Evolutionary conservation across 1,140 invertebrate species (phyloP).

Genomic region (Bradynema listronoti): DNA sequence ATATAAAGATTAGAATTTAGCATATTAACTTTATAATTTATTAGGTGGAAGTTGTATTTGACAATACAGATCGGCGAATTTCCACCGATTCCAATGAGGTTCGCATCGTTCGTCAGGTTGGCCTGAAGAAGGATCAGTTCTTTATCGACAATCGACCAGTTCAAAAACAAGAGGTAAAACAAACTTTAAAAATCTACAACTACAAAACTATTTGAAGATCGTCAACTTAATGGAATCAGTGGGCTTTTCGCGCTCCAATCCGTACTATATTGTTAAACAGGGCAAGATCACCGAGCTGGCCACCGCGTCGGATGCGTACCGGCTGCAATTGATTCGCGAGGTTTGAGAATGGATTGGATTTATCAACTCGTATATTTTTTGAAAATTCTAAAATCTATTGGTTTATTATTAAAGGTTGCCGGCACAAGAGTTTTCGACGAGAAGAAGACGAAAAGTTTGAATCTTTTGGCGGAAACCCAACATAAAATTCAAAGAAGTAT

Average conservation of each 20-base stretch:
- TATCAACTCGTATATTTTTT: constrained; percentile 57
- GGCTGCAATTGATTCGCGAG: constrained; percentile 86
- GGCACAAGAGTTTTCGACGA: constrained; percentile 80
- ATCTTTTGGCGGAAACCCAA: constrained; percentile 82
- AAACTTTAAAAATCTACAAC: constrained; percentile 22
- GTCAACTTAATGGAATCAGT: constrained; percentile 97
- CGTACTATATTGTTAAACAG: constrained; percentile 99
- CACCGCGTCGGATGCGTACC: constrained; percentile 92
- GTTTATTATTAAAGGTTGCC: too few species aligned
- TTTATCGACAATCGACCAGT: constrained; percentile 98
- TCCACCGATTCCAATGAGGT: constrained; percentile 91
- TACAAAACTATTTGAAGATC: constrained; percentile 78
- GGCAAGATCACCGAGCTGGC: constrained; percentile 99
- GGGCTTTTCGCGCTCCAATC: constrained; percentile 96
- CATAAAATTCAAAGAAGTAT: constrained; percentile 76
- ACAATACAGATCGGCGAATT: constrained; percentile 91
- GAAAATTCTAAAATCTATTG: too few species aligned
- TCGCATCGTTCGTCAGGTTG: constrained; percentile 85
- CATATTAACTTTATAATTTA: too few species aligned
- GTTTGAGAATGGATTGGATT: constrained; percentile 61
- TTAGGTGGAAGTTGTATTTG: constrained; percentile 95
- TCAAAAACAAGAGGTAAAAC: constrained; percentile 63
- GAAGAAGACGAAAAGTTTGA: constrained; percentile 85
- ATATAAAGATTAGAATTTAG: too few species aligned
- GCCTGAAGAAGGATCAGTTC: constrained; percentile 98